These are phyloP conservation scores for Leptinotarsa rubiginosa DNA, from an alignment of 2,888 invertebrate genomes.

Conservation along the genomic window DNA sequence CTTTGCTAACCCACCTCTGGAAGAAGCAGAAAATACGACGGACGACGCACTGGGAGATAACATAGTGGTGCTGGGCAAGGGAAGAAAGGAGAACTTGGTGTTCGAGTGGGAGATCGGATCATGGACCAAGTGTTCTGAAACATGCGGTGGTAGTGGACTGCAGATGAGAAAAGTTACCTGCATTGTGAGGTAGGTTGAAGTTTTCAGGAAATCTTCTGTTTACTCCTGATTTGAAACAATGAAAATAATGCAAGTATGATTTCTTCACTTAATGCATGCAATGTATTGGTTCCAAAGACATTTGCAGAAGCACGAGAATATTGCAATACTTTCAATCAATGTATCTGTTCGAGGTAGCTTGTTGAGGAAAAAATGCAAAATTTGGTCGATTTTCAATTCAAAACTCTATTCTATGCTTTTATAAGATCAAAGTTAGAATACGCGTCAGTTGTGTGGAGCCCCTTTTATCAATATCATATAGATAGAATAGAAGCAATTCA, in stretches of 20 bases:
- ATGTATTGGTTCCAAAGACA: no score
- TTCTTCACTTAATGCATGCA: no score
- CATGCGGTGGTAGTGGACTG: constrained; percentile 82
- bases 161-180: constrained; percentile 80
- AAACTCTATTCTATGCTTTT: no score
- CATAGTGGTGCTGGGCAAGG: constrained; percentile 63
- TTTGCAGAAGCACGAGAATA: neutral
- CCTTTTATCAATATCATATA: no score
- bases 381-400: no score
- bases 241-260: no score
- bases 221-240: no score
- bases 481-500: no score
- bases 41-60: constrained; percentile 53
- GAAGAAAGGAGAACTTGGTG: constrained; percentile 67
- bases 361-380: no score
- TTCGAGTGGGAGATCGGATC: constrained; percentile 86
- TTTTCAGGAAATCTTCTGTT: neutral
- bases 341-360: neutral
- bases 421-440: no score
- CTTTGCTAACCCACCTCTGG: constrained; percentile 22
- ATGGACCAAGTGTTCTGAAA: constrained; percentile 89
- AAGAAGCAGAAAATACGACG: constrained; percentile 36
- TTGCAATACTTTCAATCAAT: neutral
- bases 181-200: constrained; percentile 68
- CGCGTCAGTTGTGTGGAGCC: no score